A percentile compares a stretch with the other conserved stretches of the same genome.
Evolutionary conservation across 2,888 invertebrate genomes (phyloP).

Genomic region (Phaonia tiefii): DNA sequence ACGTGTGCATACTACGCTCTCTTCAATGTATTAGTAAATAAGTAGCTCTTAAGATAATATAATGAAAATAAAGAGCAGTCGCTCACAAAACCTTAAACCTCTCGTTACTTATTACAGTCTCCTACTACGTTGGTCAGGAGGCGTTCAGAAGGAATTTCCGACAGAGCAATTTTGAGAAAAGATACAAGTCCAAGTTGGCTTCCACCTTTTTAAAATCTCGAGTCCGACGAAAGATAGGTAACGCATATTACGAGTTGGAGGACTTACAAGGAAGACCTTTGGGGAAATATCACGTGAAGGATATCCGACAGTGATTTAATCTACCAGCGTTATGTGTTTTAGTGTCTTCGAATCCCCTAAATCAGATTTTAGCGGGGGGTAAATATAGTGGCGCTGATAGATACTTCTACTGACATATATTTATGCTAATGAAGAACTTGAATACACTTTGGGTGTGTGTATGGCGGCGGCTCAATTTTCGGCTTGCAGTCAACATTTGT

Average conservation of each 20-base stretch:
- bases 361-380: background rate
- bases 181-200: background rate
- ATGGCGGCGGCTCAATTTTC: no score
- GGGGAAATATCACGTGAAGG: background rate
- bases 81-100: no score
- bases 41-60: no score
- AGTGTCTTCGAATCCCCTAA: background rate
- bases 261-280: background rate
- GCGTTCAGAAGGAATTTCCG: background rate
- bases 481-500: no score
- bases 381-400: constrained; percentile 13
- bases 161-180: constrained; percentile 1
- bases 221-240: background rate
- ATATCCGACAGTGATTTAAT: background rate
- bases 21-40: no score
- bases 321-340: background rate
- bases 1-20: no score
- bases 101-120: no score
- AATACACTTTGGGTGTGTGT: no score
- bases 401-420: no score
- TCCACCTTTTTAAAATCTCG: background rate
- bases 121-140: background rate
- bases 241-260: background rate
- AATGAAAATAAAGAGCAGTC: no score
- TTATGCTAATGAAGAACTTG: no score